Conservation (phyloP, 2,888 invertebrate species). For the Diploptera punctata region DNA sequence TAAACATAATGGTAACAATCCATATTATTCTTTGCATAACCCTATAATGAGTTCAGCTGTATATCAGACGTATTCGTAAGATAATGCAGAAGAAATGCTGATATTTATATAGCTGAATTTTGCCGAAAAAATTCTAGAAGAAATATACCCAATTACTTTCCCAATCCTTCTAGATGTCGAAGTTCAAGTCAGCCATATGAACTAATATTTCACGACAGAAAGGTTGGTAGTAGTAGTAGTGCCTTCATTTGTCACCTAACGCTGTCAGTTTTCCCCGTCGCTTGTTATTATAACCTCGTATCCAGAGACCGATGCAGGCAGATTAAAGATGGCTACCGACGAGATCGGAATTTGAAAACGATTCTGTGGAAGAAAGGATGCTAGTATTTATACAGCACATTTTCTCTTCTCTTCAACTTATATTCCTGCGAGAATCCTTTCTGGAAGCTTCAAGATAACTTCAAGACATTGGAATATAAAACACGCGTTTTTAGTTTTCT, state of each 20-base stretch:
- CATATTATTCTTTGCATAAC: no score
- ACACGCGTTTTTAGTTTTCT: no score
- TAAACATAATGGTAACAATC: no score
- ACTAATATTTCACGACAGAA: constrained; percentile 29
- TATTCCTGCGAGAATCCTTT: no score
- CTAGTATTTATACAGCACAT: constrained; percentile 16
- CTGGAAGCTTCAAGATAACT: no score
- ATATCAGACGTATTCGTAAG: no score
- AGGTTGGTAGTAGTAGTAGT: background rate
- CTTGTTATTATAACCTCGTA: constrained; percentile 28
- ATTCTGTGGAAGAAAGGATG: background rate
- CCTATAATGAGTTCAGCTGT: no score
- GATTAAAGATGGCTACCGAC: constrained; percentile 32
- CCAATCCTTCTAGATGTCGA: background rate
- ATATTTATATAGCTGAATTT: no score
- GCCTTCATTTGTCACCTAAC: constrained; percentile 34
- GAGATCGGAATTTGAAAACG: constrained; percentile 31
- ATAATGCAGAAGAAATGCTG: no score
- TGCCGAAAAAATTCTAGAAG: no score
- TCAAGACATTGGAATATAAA: no score
- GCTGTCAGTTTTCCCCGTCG: constrained; percentile 28
- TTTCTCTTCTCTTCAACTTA: background rate
- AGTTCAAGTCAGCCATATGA: constrained; percentile 21
- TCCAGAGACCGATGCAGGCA: background rate
- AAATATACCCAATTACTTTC: no score